Percentiles rank a stretch among this genome's conserved stretches.
phyloP scores from a whole-genome alignment of 2,113 vertebrate genomes.

The Myxocyprinus asiaticus region DNA sequence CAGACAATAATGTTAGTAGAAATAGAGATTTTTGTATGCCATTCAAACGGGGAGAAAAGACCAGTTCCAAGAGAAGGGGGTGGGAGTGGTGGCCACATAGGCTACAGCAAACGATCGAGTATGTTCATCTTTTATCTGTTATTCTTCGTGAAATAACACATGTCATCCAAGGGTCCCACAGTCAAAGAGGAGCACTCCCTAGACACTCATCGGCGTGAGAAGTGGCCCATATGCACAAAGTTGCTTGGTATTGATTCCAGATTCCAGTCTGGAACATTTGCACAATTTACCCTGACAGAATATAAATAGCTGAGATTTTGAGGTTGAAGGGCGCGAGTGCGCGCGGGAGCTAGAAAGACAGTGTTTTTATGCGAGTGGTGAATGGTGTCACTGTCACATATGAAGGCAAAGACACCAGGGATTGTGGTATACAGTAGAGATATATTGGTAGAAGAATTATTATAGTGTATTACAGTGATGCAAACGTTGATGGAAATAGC shows the following conservation, averaged over 20 bases:
- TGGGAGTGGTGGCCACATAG: slow-evolving; percentile 10
- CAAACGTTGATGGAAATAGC: too few species aligned
- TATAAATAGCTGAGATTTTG: slow-evolving; percentile 47
- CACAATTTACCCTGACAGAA: slow-evolving; percentile 50
- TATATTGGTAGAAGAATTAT: too few species aligned
- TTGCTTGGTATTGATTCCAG: slow-evolving; percentile 63
- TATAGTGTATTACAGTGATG: too few species aligned
- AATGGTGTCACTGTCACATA: slow-evolving; percentile 24
- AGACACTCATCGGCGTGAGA: slow-evolving; percentile 74
- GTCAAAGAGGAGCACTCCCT: slow-evolving; percentile 69
- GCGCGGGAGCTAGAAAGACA: slow-evolving; percentile 6
- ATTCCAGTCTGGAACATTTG: slow-evolving; percentile 54
- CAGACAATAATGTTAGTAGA: background rate
- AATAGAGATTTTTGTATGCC: background rate
- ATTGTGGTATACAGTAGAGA: background rate
- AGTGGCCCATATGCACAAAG: slow-evolving; percentile 72
- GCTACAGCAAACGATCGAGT: slow-evolving; percentile 51
- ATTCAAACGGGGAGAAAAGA: background rate
- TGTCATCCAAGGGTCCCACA: slow-evolving; percentile 67
- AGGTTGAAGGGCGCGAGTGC: background rate
- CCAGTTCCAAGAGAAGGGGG: background rate
- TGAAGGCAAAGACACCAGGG: background rate
- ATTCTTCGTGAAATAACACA: slow-evolving; percentile 72
- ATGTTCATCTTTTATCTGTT: slow-evolving; percentile 69
- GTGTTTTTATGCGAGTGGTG: slow-evolving; percentile 22